Percentiles rank a stretch among this genome's conserved stretches.
phyloP scores from a whole-genome alignment of 2,888 invertebrate genomes.

The Heteromyza rotundicornis region DNA sequence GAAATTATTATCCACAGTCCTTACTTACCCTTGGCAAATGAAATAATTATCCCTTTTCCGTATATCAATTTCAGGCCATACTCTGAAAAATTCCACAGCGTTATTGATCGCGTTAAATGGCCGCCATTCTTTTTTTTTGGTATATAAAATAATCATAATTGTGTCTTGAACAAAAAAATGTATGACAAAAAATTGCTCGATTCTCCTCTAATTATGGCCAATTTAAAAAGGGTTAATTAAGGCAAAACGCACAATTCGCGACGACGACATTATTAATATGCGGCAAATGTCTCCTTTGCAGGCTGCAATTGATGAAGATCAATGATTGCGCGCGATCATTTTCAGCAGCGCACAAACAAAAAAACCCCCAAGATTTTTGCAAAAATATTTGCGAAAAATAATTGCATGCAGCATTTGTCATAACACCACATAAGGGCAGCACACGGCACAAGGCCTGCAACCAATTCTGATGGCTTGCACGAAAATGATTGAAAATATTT shows the following conservation, averaged over 20 bases:
- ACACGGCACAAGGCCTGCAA: conserved; percentile 6
- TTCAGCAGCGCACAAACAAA: neutral
- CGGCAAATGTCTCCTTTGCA: conserved; percentile 41
- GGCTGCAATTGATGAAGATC: conserved; percentile 10
- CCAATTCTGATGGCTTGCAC: too few relatives aligned
- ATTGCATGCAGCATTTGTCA: conserved; percentile 55
- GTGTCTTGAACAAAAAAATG: neutral
- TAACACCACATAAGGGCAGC: conserved; percentile 52
- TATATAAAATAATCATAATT: conserved; percentile 11
- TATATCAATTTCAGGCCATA: too few relatives aligned
- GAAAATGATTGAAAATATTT: too few relatives aligned
- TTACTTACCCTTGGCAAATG: conserved; percentile 37
- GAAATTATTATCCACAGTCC: too few relatives aligned
- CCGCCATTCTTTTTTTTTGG: too few relatives aligned
- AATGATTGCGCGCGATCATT: conserved; percentile 18
- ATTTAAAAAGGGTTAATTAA: conserved; percentile 59
- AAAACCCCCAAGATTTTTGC: conserved; percentile 33
- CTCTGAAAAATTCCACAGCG: neutral
- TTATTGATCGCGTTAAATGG: conserved; percentile 20
- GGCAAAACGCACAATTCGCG: conserved; percentile 37
- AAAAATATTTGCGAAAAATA: conserved; percentile 41
- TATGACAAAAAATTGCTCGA: neutral
- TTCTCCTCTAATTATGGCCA: conserved; percentile 50
- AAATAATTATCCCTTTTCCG: conserved; percentile 44
- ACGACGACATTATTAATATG: conserved; percentile 48